Evolutionary conservation across 2,888 invertebrate genomes (phyloP).

Genomic region (Hanleya hanleyi): DNA sequence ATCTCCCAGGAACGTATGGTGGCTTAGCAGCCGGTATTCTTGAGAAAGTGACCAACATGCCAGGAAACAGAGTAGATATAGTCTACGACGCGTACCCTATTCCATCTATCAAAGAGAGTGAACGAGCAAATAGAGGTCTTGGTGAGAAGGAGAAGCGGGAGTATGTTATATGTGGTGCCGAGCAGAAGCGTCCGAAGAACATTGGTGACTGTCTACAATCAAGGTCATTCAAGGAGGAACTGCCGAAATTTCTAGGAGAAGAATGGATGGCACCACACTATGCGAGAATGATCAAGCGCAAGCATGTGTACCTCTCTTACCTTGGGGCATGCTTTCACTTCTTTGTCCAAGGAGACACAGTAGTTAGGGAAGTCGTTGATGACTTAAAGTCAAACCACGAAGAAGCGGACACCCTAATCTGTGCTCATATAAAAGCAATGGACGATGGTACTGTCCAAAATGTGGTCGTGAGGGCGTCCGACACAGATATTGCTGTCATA

Average conservation of each 20-base stretch:
- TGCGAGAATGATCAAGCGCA: not conserved
- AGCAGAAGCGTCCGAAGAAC: too few species aligned
- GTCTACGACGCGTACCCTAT: constrained; percentile 17
- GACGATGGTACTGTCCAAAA: constrained; percentile 10
- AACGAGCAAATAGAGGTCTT: constrained; percentile 1
- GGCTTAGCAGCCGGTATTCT: not conserved
- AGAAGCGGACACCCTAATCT: too few species aligned
- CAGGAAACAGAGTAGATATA: constrained; percentile 3
- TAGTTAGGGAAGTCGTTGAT: not conserved
- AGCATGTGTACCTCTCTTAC: constrained; percentile 3
- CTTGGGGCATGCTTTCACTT: constrained; percentile 7
- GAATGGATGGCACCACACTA: constrained; percentile 11
- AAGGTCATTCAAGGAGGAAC: constrained; percentile 13
- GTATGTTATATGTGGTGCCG: too few species aligned
- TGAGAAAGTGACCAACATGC: not conserved
- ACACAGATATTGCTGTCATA: constrained; percentile 19
- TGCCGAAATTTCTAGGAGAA: constrained; percentile 9
- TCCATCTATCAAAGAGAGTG: constrained; percentile 18
- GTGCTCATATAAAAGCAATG: constrained; percentile 4
- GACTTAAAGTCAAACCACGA: not conserved
- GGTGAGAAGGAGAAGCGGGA: too few species aligned
- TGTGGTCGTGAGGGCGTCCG: constrained; percentile 12
- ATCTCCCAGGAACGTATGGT: not conserved
- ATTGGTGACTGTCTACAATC: constrained; percentile 8
- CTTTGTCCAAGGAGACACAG: not conserved